Percentiles rank a stretch among this genome's conserved stretches.
Evolutionary conservation across 1,140 invertebrate species (phyloP).

Genomic region (Brachionus rotundiformis): DNA sequence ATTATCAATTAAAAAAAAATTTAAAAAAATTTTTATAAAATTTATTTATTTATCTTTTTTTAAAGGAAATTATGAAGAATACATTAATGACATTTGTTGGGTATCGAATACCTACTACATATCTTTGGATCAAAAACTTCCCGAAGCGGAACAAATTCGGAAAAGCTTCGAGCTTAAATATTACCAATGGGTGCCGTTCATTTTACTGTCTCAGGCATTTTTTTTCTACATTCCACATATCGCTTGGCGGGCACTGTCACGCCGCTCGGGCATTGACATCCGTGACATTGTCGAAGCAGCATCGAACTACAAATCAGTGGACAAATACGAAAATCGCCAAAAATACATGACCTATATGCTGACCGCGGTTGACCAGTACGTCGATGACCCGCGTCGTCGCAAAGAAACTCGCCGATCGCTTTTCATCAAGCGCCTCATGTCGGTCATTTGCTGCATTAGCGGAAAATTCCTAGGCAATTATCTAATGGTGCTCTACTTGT

Average conservation of each 20-base stretch:
- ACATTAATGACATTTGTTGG: slow-evolving; percentile 48
- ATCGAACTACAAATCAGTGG: slow-evolving; percentile 52
- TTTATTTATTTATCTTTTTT: background rate
- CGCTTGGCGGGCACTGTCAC: slow-evolving; percentile 53
- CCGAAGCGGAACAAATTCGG: slow-evolving; percentile 29
- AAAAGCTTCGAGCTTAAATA: slow-evolving; percentile 49
- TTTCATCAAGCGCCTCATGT: slow-evolving; percentile 16
- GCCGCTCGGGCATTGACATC: slow-evolving; percentile 53
- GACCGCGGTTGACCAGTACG: slow-evolving; percentile 48
- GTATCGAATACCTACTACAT: slow-evolving; percentile 51
- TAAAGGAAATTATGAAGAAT: slow-evolving; percentile 40
- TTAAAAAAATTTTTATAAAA: no score
- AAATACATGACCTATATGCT: slow-evolving; percentile 52
- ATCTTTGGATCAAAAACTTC: slow-evolving; percentile 43
- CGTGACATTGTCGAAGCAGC: slow-evolving; percentile 52
- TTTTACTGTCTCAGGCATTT: slow-evolving; percentile 53
- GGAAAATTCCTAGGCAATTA: slow-evolving; percentile 66
- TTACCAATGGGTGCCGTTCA: slow-evolving; percentile 55
- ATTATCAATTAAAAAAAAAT: background rate
- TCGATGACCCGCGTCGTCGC: slow-evolving; percentile 48
- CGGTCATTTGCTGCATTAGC: slow-evolving; percentile 54
- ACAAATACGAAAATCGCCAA: slow-evolving; percentile 50
- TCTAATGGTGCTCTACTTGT: slow-evolving; percentile 65
- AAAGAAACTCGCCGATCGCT: slow-evolving; percentile 1
- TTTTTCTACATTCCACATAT: slow-evolving; percentile 55